Evolutionary conservation across 2,113 vertebrate genomes (phyloP).

Genomic region (Pelobates fuscus): DNA sequence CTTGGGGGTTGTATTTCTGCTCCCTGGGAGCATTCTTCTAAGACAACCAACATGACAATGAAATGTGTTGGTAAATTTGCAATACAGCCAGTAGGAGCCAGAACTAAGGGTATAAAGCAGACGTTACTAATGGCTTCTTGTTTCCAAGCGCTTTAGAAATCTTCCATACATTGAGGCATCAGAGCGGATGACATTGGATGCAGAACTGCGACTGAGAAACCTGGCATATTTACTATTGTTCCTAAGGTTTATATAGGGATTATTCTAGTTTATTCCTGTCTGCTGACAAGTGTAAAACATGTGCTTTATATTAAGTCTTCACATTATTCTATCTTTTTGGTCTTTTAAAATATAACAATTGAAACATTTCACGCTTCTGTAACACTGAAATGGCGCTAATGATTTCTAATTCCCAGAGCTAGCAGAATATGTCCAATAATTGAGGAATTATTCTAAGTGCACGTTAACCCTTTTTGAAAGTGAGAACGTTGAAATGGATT

Average conservation of each 20-base stretch:
- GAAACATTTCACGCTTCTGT: slow-evolving; percentile 33
- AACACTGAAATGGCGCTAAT: slow-evolving; percentile 36
- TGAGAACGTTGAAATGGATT: background rate
- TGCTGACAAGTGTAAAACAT: background rate
- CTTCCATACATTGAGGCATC: background rate
- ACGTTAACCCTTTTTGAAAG: slow-evolving; percentile 22
- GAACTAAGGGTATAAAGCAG: background rate
- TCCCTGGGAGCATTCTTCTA: slow-evolving; percentile 40
- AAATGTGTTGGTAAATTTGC: slow-evolving; percentile 36
- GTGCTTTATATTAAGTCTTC: slow-evolving; percentile 16
- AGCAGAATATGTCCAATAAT: slow-evolving; percentile 11
- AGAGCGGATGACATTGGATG: background rate
- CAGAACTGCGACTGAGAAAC: background rate
- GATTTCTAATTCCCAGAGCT: slow-evolving; percentile 30
- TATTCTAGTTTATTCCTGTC: background rate
- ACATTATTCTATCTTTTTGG: slow-evolving; percentile 24
- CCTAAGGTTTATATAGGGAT: background rate
- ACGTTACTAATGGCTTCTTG: slow-evolving; percentile 6
- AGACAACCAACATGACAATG: slow-evolving; percentile 16
- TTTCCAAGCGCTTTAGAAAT: background rate
- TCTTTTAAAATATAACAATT: slow-evolving; percentile 33
- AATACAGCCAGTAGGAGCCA: slow-evolving; percentile 3
- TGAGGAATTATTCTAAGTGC: slow-evolving; percentile 22
- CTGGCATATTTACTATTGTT: background rate
- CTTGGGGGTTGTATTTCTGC: slow-evolving; percentile 19